Evolutionary conservation across 2,797 vertebrate genomes (phyloP).

Genomic region (Xerus rutilus): DNA sequence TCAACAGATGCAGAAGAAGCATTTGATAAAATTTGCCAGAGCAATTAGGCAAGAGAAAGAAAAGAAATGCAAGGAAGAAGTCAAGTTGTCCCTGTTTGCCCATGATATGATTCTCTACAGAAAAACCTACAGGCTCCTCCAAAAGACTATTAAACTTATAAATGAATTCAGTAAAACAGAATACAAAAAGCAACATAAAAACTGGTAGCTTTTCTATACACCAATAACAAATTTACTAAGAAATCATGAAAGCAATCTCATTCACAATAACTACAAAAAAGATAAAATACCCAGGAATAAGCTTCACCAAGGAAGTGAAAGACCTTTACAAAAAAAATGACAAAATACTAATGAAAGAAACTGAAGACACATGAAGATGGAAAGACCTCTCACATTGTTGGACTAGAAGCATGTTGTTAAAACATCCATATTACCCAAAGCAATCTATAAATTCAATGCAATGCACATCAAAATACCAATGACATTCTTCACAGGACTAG

Average conservation of each 20-base stretch:
- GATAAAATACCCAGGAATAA: neutral
- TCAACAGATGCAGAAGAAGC: neutral
- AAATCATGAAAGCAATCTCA: neutral
- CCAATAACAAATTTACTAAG: neutral
- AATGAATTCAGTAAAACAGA: neutral
- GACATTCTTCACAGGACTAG: neutral
- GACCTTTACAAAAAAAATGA: neutral
- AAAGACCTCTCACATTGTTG: neutral
- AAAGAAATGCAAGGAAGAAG: neutral
- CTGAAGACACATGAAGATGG: neutral
- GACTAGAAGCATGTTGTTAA: neutral
- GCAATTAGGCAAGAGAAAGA: neutral
- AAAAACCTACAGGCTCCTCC: neutral
- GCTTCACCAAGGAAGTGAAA: neutral
- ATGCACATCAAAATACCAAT: neutral
- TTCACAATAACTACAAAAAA: neutral
- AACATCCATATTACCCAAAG: neutral
- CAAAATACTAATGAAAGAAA: neutral
- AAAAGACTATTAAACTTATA: neutral
- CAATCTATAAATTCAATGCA: neutral
- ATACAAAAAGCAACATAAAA: neutral
- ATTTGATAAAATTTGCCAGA: neutral
- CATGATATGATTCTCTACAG: neutral
- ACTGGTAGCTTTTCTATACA: neutral
- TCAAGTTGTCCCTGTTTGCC: neutral